Evolutionary conservation across 2,797 vertebrate species (phyloP), one percentile per base, ranked within the genome.

Genomic region (Lutra lutra): DNA sequence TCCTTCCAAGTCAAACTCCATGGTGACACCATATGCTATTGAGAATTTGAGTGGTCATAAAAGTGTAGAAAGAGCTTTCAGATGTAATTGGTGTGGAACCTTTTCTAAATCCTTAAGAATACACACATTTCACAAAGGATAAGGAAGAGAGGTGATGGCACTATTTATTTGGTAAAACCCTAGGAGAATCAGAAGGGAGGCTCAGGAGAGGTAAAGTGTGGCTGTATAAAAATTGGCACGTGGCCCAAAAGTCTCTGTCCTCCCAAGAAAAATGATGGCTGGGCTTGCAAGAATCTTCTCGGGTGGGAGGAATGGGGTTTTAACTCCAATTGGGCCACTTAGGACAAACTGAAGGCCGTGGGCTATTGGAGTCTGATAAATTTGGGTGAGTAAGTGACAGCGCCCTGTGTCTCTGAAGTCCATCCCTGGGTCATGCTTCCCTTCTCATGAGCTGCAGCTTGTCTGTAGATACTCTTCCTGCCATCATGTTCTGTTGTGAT

Each of bases 1-100:
- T 40, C 29, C 27, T 38, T 96, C 9, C 21, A 25, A 64, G 38
- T 75, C 85, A 86, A 82, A 88, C 9, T 51, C 35, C 40, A 27
- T 10, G 12, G 73, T 60, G 40, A 48, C 4, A 17, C 18, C 35
- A 3, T 54, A 21, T 56, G 0, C 32, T 68, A 1, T 0, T 29
- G 32, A 72, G 58, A 25, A 77, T 79, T n/a, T 83, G 56, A 80
- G 25, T 46, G 40, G 23, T 60, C 7, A 51, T 40, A 32, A 20
- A 51, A 94, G 29, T 43, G 5, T 60, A 92, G 84, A 82, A 89
- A 90, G 86, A 82, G 23, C 70, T 92, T 90, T 86, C 20, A 9
- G 56, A 85, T 77, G 27, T 21, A 11, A n/a, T 64, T 54, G 51
- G 27, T 25, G 0, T 2, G 35, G 21, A 86, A 40, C 11, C 29